A percentile compares a stretch with the other conserved stretches of the same genome.
These are phyloP conservation scores for Eupeodes latifasciatus DNA, from an alignment of 2,888 invertebrate species.

Conservation along the genomic window DNA sequence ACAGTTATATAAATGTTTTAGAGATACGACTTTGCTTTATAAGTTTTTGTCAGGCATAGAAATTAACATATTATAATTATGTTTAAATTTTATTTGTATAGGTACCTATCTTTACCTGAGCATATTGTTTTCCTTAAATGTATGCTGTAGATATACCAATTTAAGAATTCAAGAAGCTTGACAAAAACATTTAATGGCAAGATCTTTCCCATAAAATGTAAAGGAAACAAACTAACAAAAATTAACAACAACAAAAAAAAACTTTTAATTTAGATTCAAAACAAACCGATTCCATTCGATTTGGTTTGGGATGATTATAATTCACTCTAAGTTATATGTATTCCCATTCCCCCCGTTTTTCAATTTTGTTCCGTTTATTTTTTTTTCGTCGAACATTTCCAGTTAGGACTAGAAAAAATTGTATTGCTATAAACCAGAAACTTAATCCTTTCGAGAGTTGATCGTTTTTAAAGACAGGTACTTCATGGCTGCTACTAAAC, in stretches of 20 bases:
- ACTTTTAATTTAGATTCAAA: background rate
- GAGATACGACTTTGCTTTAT: background rate
- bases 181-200: background rate
- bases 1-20: slow-evolving; percentile 19
- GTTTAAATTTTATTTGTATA: slow-evolving; percentile 7
- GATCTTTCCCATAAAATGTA: background rate
- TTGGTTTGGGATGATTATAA: too few species aligned
- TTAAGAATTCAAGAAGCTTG: slow-evolving; percentile 20
- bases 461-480: too few species aligned
- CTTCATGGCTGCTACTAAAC: background rate
- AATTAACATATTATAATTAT: slow-evolving; percentile 7
- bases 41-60: background rate
- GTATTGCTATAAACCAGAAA: too few species aligned
- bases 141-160: background rate
- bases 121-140: background rate
- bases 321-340: too few species aligned
- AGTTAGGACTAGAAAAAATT: too few species aligned
- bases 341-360: too few species aligned
- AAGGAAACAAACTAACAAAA: background rate
- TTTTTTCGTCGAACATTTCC: too few species aligned
- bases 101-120: too few species aligned
- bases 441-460: too few species aligned
- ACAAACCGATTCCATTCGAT: background rate
- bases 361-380: too few species aligned
- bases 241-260: background rate